Evolutionary conservation across 2,113 vertebrate species (phyloP), one percentile per base, ranked within the genome.

Genomic region (Halcyon senegalensis): DNA sequence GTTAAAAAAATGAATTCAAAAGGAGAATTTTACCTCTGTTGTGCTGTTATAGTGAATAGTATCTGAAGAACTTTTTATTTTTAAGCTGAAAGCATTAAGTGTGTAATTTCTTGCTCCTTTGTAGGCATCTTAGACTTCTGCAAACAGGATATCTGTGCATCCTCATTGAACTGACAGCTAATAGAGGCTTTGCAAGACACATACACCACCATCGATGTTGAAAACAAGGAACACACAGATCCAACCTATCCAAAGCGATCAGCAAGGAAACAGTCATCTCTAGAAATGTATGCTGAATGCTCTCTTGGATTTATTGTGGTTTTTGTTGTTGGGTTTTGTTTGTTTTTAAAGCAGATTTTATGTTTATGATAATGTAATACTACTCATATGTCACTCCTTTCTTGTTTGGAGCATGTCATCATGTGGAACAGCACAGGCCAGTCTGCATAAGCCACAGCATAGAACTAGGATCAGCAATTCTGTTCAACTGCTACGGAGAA

Each of bases 111-210:
- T 87, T 62, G 31, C 46, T 95, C 46, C 5, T 95, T 97, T 94
- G 35, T 63, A 98, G 98, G 90, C 35, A 96, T 97, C 85, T 93
- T 98, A 55, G 93, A 97, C 64, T 97, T 97, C 91, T 98, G 98
- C 96, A 96, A 78, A 55, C 95, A 93, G n/a, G 96, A 96, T 55
- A 89, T 94, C 87, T 98, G 98, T n/a, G 78, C 67, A 28, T 90
- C 90, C 44, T 75, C 79, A 59, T 76, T 9, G 2, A 78, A 79
- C 31, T 95, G 84, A 96, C 46, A 59, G 84, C 74, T 63, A 10
- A 19, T 12, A 31, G 78, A 87, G 69, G 72, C 55, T 85, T 83
- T 74, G 11, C 67, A 81, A 66, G 39, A 23, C 39, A 59, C 11
- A 1, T 7, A 11, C 16, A 33, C 5, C 30, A 53, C 37, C 25